Evolutionary conservation across 2,113 vertebrate species (phyloP).

Genomic region (Hepsetus odoe): DNA sequence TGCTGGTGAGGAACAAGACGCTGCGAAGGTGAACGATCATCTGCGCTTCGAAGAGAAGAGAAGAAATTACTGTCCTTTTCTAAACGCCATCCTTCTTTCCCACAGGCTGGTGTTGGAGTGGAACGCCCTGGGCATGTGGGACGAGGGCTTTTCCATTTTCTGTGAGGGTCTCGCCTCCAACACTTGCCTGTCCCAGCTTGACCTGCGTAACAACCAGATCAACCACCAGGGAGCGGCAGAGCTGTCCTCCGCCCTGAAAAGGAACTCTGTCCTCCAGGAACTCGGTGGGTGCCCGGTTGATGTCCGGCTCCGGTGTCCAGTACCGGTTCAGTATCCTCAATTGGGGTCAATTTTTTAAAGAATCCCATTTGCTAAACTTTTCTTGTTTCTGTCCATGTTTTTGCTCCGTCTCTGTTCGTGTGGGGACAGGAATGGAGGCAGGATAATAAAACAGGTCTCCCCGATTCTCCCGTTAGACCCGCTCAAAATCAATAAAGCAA

Average conservation of each 20-base stretch:
- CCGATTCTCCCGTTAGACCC: too few species aligned
- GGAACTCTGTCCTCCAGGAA: slow-evolving; percentile 79
- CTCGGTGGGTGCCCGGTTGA: too few species aligned
- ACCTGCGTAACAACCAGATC: slow-evolving; percentile 96
- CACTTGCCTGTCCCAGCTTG: slow-evolving; percentile 75
- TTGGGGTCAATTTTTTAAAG: too few species aligned
- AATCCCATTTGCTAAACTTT: too few species aligned
- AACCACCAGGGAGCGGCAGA: slow-evolving; percentile 86
- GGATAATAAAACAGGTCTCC: too few species aligned
- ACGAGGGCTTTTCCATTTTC: slow-evolving; percentile 86
- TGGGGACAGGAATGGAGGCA: too few species aligned
- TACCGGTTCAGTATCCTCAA: too few species aligned
- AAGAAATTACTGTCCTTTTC: background rate
- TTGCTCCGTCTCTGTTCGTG: too few species aligned
- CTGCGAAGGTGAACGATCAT: slow-evolving; percentile 79
- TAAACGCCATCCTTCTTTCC: background rate
- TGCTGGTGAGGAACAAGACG: slow-evolving; percentile 85
- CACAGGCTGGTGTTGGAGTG: slow-evolving; percentile 91
- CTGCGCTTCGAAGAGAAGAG: background rate
- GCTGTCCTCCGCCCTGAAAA: slow-evolving; percentile 81
- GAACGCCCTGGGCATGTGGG: slow-evolving; percentile 89
- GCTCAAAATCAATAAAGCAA: too few species aligned
- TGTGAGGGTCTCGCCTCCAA: slow-evolving; percentile 86
- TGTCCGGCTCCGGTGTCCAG: too few species aligned
- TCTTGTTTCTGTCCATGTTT: too few species aligned